These are phyloP conservation scores for Cyclura pinguis DNA, from an alignment of 2,797 vertebrate genomes.

Conservation along the genomic window DNA sequence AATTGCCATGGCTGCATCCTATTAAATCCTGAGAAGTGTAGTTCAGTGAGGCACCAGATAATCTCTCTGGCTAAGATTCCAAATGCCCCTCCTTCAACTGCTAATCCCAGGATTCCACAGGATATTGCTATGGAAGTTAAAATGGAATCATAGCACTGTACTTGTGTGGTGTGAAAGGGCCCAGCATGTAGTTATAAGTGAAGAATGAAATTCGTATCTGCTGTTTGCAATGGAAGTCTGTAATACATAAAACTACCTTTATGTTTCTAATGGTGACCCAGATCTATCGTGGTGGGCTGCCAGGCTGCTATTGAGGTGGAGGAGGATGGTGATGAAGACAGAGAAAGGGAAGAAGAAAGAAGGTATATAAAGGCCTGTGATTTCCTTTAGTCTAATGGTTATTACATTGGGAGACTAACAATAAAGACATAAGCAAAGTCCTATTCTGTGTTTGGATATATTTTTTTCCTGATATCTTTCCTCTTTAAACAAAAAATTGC, in stretches of 20 bases:
- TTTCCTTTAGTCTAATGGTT: neutral
- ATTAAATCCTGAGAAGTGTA: no score
- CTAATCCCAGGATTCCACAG: no score
- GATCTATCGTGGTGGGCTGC: neutral
- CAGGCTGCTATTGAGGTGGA: neutral
- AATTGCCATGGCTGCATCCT: no score
- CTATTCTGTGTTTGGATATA: no score
- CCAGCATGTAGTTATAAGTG: neutral
- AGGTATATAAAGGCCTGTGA: neutral
- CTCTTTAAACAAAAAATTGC: neutral
- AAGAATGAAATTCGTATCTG: neutral
- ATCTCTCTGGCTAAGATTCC: no score
- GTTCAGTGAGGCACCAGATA: no score
- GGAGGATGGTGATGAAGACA: neutral
- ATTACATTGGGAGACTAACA: neutral
- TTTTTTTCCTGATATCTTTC: neutral
- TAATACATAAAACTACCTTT: neutral
- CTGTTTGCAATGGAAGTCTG: neutral
- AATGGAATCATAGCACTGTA: no score
- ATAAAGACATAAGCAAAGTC: neutral
- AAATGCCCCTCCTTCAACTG: no score
- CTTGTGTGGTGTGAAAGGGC: no score
- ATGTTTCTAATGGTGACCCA: constrained; percentile 14
- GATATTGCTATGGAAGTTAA: no score
- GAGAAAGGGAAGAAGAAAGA: neutral